phyloP scores from a whole-genome alignment of 2,797 vertebrate genomes.

The Smutsia temminckii region DNA sequence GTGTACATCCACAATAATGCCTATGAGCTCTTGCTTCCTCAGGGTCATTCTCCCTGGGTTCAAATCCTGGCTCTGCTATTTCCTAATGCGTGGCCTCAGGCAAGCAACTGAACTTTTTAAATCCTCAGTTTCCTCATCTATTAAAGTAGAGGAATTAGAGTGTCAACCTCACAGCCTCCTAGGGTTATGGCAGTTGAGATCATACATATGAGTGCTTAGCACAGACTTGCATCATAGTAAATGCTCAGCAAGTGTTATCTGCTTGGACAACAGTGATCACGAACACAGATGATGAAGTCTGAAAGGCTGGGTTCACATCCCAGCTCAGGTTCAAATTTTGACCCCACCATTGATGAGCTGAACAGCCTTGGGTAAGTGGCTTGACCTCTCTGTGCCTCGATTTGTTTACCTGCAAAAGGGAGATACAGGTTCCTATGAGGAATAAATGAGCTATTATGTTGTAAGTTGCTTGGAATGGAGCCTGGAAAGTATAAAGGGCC shows the following conservation, averaged over 20 bases:
- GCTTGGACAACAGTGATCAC: background rate
- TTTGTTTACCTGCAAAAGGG: background rate
- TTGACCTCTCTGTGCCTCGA: background rate
- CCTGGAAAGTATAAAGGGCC: background rate
- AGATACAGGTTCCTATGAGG: background rate
- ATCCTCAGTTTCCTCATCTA: background rate
- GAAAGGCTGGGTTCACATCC: background rate
- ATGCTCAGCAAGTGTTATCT: background rate
- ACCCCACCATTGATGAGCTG: background rate
- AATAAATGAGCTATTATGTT: background rate
- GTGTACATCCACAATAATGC: accelerated
- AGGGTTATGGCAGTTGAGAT: background rate
- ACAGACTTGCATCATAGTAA: background rate
- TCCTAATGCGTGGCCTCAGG: background rate
- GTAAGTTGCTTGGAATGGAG: background rate
- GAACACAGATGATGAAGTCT: background rate
- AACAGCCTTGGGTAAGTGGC: background rate
- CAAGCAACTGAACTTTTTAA: background rate
- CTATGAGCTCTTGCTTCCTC: background rate
- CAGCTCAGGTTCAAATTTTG: background rate
- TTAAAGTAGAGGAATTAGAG: background rate
- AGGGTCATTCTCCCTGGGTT: background rate
- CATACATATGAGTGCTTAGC: background rate
- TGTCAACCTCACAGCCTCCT: background rate
- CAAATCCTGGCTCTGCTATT: background rate